These are phyloP conservation scores for Crotalus tigris DNA, from an alignment of 2,113 vertebrate genomes.

Conservation along the genomic window DNA sequence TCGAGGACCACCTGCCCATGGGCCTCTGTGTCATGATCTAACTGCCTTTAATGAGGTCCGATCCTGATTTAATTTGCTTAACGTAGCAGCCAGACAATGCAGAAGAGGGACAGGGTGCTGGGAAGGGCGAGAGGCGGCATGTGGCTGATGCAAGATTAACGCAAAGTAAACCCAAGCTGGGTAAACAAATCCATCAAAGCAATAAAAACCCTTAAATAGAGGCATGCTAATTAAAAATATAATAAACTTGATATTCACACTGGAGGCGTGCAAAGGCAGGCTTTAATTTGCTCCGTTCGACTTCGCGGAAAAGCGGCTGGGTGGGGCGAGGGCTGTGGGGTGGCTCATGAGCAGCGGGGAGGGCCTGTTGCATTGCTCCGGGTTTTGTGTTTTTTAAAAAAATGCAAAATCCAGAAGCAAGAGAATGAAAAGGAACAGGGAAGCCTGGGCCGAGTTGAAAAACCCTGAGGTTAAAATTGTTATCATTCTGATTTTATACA, in stretches of 20 bases:
- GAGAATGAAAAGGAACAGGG: no score
- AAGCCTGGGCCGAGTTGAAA: no score
- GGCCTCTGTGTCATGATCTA: no score
- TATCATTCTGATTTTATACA: no score
- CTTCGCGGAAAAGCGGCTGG: constrained; percentile 47
- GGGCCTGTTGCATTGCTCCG: no score
- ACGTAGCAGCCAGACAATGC: constrained; percentile 31
- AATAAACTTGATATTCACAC: constrained; percentile 51
- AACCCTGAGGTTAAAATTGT: no score
- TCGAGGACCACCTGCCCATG: background rate
- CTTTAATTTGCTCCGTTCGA: constrained; percentile 62
- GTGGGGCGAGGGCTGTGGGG: background rate
- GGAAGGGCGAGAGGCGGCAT: constrained; percentile 3
- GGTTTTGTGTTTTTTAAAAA: no score
- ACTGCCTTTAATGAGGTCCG: background rate
- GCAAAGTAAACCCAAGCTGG: constrained; percentile 54
- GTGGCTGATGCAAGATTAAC: constrained; percentile 48
- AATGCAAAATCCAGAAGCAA: no score
- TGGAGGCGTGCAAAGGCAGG: constrained; percentile 56
- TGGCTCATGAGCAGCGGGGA: background rate
- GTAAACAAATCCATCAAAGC: constrained; percentile 65
- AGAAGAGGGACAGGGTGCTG: background rate
- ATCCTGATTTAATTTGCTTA: constrained; percentile 44
- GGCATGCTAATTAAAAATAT: constrained; percentile 64
- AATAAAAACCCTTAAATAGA: constrained; percentile 56